Evolutionary conservation across 2,888 invertebrate species (phyloP), one percentile per base, ranked within the genome.

Genomic region (Campaea margaritaria): DNA sequence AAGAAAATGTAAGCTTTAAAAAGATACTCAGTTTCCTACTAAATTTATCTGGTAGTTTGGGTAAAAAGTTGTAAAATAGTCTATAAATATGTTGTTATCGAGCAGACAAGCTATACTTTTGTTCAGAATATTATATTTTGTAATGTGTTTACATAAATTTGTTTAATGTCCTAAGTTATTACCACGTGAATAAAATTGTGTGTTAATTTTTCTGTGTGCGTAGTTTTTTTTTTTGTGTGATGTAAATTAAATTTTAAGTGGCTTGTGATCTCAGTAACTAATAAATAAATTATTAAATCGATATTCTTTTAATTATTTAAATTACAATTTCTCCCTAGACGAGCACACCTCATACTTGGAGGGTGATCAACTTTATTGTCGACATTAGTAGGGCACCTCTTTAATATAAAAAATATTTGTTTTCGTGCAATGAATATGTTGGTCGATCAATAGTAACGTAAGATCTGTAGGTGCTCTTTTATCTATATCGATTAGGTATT

Each of bases 221-320:
- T 76, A 69, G 69, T 79, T 81, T 76, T 54, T 53, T 75, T 73
- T 74, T 72, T 70, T 76, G 80, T 85, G 76, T n/a, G n/a, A 82
- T 82, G 74, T 80, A 78, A 79, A 75, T 83, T 83, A 83, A 82
- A 81, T 83, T 83, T 62, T 80, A 86, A 83, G 85, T 86, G 78
- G 81, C 75, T 87, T 87, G 89, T 89, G 91, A 91, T 91, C 91
- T 91, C 91, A 90, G 78, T 85, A 75, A 65, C 69, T 61, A 64
- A 68, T 87, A 14, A 55, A 88, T 85, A 87, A 85, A 85, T 78
- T 79, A 78, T 82, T 67, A 84, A 87, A 86, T 81, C 52, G 51
- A 53, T 27, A 45, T 42, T 12, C n/a, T 39, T 39, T 14, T 39
- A 14, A 14, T 39, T 13, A 13, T 39, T 14, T 8, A 2, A 3